Percentiles rank a stretch among this genome's conserved stretches.
phyloP scores from a whole-genome alignment of 1,140 invertebrate genomes.

The Pseudomyrmex flavicornis region DNA sequence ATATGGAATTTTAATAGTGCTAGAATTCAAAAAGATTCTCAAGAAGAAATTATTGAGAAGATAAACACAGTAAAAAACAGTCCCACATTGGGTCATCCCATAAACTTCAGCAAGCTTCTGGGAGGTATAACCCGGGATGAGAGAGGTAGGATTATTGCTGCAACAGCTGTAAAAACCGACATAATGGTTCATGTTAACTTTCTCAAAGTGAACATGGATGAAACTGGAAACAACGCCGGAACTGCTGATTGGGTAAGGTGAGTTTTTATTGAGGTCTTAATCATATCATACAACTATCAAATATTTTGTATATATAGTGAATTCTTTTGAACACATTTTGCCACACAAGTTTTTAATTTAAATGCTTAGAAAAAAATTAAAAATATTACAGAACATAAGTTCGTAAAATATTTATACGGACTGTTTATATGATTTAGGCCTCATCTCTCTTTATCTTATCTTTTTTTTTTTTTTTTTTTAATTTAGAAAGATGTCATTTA shows the following conservation, averaged over 20 bases:
- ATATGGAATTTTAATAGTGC: slow-evolving; percentile 88
- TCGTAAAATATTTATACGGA: neutral
- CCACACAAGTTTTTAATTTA: neutral
- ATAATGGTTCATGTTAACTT: slow-evolving; percentile 90
- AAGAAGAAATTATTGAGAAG: slow-evolving; percentile 87
- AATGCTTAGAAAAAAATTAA: neutral
- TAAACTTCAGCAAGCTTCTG: slow-evolving; percentile 88
- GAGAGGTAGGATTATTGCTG: slow-evolving; percentile 87
- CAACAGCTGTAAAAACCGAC: slow-evolving; percentile 87
- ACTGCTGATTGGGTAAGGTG: slow-evolving; percentile 90
- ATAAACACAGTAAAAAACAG: slow-evolving; percentile 88
- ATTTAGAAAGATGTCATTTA: no score
- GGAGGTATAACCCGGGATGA: slow-evolving; percentile 87
- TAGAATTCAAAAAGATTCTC: slow-evolving; percentile 86
- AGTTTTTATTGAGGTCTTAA: slow-evolving; percentile 61
- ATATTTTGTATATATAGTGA: neutral
- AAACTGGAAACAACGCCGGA: slow-evolving; percentile 89
- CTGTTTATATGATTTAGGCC: slow-evolving; percentile 64
- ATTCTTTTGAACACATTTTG: neutral
- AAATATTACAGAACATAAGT: neutral
- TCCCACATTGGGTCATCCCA: slow-evolving; percentile 87
- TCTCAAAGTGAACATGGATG: slow-evolving; percentile 87
- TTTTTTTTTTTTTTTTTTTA: neutral
- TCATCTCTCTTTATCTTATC: slow-evolving; percentile 15
- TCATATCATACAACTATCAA: slow-evolving; percentile 57